These are phyloP conservation scores for Passer domesticus DNA, from an alignment of 2,113 vertebrate genomes.

Conservation along the genomic window DNA sequence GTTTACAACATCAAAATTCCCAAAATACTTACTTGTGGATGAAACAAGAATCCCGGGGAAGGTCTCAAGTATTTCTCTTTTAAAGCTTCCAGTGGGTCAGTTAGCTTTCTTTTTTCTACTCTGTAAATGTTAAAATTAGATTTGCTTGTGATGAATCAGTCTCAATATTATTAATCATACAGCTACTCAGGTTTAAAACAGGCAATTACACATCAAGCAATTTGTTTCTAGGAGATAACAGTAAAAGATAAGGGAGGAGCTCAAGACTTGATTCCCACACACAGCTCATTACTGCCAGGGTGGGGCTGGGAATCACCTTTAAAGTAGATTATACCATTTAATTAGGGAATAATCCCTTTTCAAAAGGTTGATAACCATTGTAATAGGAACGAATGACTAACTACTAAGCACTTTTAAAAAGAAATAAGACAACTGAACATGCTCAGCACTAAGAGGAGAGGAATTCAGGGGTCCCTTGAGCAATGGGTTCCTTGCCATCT, in stretches of 20 bases:
- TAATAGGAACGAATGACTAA: not conserved
- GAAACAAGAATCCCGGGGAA: constrained; percentile 94
- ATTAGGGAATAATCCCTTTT: not conserved
- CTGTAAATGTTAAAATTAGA: constrained; percentile 92
- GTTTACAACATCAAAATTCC: constrained; percentile 73
- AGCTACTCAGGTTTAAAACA: constrained; percentile 43
- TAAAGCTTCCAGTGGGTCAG: constrained; percentile 96
- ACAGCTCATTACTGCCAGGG: not conserved
- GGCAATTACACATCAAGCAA: not conserved
- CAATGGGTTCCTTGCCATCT: not conserved
- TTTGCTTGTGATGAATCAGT: constrained; percentile 66
- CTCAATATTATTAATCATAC: constrained; percentile 35
- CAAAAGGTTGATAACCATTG: not conserved
- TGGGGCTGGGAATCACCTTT: not conserved
- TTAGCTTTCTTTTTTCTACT: constrained; percentile 99
- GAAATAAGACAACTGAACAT: not conserved
- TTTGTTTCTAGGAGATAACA: not conserved
- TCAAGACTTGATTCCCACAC: not conserved
- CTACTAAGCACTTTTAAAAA: not conserved
- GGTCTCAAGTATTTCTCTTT: constrained; percentile 99
- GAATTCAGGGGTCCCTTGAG: not conserved
- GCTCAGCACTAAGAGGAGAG: not conserved
- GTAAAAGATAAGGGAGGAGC: constrained; percentile 1
- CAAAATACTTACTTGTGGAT: constrained; percentile 94
- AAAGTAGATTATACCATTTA: not conserved